phyloP scores from a whole-genome alignment of 2,888 invertebrate genomes.

The Leptopilina myrica region DNA sequence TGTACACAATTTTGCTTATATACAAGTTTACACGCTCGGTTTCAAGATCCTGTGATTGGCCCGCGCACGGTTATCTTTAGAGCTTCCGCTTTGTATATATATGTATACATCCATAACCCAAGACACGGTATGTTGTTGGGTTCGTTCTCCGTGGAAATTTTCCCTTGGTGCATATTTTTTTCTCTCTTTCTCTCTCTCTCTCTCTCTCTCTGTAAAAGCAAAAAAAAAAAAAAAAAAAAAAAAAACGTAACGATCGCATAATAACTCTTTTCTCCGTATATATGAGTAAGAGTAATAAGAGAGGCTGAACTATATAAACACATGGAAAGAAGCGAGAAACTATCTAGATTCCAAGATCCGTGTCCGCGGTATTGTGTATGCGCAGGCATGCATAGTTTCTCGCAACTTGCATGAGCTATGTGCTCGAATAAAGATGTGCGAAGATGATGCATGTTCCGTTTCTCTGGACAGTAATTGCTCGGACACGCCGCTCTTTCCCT shows the following conservation, averaged over 20 bases:
- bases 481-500: constrained; percentile 58
- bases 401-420: constrained; percentile 52
- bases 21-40: constrained; percentile 10
- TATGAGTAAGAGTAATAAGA: constrained; percentile 35
- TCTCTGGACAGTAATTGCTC: constrained; percentile 64
- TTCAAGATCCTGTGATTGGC: constrained; percentile 15
- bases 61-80: constrained; percentile 18
- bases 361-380: constrained; percentile 57
- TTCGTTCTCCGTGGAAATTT: constrained; percentile 12
- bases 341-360: constrained; percentile 53
- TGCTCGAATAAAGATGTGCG: constrained; percentile 61
- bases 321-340: constrained; percentile 46
- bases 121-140: constrained; percentile 26
- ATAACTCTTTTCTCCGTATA: constrained; percentile 32
- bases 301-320: constrained; percentile 34
- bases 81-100: constrained; percentile 20
- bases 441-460: constrained; percentile 63
- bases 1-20: not conserved
- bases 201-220: no score
- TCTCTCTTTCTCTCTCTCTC: no score
- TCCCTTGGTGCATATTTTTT: constrained; percentile 20
- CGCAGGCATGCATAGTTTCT: constrained; percentile 58
- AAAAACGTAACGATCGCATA: constrained; percentile 30
- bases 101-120: not conserved
- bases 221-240: no score